Evolutionary conservation across 2,113 vertebrate species (phyloP).

Genomic region (Corydoras maculifer): DNA sequence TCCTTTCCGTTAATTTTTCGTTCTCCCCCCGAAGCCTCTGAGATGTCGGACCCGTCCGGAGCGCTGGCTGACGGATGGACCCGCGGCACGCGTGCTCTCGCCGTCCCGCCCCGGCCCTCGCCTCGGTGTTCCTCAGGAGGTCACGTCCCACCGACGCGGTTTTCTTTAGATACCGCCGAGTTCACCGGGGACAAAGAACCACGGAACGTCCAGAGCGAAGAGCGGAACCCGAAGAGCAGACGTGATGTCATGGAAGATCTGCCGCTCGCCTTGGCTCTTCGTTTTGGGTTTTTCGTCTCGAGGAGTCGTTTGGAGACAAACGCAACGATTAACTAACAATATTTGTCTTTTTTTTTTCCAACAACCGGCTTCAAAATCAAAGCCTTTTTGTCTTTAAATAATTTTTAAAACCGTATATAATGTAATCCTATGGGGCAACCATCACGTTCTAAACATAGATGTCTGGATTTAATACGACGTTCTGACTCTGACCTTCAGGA

Average conservation of each 20-base stretch:
- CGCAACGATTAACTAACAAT: too few species aligned
- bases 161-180: slow-evolving; percentile 11
- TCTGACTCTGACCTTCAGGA: too few species aligned
- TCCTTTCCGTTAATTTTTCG: background rate
- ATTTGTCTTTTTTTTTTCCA: too few species aligned
- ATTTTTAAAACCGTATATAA: too few species aligned
- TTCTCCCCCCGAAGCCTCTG: slow-evolving; percentile 7
- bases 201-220: slow-evolving; percentile 18
- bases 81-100: slow-evolving; percentile 12
- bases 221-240: background rate
- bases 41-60: slow-evolving; percentile 7
- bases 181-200: slow-evolving; percentile 20
- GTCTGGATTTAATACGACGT: too few species aligned
- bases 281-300: background rate
- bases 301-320: background rate
- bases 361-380: too few species aligned
- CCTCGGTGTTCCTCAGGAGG: slow-evolving; percentile 24
- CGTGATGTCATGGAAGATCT: slow-evolving; percentile 13
- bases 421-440: too few species aligned
- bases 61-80: background rate
- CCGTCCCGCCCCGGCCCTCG: slow-evolving; percentile 10
- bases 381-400: too few species aligned
- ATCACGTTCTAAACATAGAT: too few species aligned
- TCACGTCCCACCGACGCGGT: slow-evolving; percentile 23
- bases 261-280: background rate